Evolutionary conservation across 2,888 invertebrate species (phyloP).

Genomic region (Epiperipatus broadwayi): DNA sequence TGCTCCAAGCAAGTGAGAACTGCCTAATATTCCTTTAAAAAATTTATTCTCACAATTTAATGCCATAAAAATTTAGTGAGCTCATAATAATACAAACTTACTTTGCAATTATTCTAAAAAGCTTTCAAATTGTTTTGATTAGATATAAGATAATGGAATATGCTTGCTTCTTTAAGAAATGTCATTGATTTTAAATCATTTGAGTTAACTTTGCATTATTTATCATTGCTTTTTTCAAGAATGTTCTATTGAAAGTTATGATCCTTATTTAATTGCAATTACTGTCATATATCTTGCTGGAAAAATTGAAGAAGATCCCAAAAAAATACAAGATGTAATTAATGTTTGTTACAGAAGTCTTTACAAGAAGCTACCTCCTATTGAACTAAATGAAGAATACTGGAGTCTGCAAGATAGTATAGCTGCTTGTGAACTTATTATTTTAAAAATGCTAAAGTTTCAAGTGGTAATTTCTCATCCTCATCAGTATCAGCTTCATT

Average conservation of each 20-base stretch:
- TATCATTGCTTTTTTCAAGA: constrained; percentile 75
- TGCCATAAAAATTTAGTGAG: no score
- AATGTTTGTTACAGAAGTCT: constrained; percentile 74
- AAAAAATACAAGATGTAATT: constrained; percentile 73
- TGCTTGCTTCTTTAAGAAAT: no score
- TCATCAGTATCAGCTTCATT: constrained; percentile 65
- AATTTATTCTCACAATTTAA: no score
- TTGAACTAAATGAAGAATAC: constrained; percentile 75
- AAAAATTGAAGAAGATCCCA: constrained; percentile 61
- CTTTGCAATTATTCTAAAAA: no score
- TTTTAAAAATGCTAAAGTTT: constrained; percentile 60
- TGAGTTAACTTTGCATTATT: no score
- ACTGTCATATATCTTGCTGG: constrained; percentile 79
- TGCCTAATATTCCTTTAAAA: no score
- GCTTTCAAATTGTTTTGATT: no score
- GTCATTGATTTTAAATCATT: no score
- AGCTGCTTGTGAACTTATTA: constrained; percentile 69
- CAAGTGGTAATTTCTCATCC: constrained; percentile 51
- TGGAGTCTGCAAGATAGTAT: constrained; percentile 79
- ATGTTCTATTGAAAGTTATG: constrained; percentile 56
- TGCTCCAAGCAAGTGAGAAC: no score
- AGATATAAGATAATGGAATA: no score
- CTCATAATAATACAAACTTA: no score
- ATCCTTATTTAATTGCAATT: constrained; percentile 61
- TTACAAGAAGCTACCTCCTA: constrained; percentile 52